Evolutionary conservation across 2,888 invertebrate genomes (phyloP).

Genomic region (Crossocerus cetratus): DNA sequence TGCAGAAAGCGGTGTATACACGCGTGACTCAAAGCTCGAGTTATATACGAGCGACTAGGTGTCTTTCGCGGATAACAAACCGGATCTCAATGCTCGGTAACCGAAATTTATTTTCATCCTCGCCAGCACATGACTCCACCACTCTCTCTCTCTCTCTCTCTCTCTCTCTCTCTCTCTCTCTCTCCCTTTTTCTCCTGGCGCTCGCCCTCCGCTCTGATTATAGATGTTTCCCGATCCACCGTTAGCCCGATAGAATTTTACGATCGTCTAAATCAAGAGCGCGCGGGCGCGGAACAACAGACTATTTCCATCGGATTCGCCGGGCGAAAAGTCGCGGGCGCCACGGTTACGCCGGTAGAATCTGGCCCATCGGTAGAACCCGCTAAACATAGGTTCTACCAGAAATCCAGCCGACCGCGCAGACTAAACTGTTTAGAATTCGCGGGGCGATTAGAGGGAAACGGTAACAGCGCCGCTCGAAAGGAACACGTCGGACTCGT

Average conservation of each 20-base stretch:
- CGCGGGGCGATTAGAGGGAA: too few relatives aligned
- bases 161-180: neutral
- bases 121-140: neutral
- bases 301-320: conserved; percentile 36
- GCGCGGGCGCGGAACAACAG: conserved; percentile 44
- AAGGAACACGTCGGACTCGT: too few relatives aligned
- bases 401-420: neutral
- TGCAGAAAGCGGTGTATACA: too few relatives aligned
- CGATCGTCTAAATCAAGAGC: conserved; percentile 48
- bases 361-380: neutral
- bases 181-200: neutral
- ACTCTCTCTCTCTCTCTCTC: too few relatives aligned
- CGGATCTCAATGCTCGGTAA: neutral
- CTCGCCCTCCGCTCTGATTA: conserved; percentile 12
- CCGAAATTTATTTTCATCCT: conserved; percentile 36
- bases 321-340: conserved; percentile 9
- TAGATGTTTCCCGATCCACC: conserved; percentile 13
- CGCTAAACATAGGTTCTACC: neutral
- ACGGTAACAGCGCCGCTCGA: neutral
- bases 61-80: conserved; percentile 35
- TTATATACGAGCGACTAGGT: conserved; percentile 20
- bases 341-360: neutral
- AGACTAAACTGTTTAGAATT: neutral
- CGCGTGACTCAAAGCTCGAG: neutral
- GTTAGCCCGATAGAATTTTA: conserved; percentile 42